phyloP scores from a whole-genome alignment of 2,797 vertebrate genomes.

The Ciconia nigra region DNA sequence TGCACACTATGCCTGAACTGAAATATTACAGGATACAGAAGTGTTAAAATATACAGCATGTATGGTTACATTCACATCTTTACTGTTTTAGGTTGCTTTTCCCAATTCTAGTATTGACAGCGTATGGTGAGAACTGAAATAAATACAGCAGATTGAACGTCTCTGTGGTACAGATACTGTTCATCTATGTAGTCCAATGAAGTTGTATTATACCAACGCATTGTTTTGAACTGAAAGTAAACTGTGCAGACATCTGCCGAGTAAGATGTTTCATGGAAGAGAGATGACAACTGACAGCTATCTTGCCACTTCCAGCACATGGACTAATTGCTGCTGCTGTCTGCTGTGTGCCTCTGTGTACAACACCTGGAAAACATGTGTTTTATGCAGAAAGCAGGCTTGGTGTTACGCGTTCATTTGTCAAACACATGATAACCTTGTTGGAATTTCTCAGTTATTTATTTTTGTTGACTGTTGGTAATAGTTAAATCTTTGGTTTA shows the following conservation, averaged over 20 bases:
- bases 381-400: not conserved
- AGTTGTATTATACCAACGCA: not conserved
- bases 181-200: not conserved
- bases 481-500: not conserved
- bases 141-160: not conserved
- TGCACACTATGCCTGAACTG: not conserved
- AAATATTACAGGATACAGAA: not conserved
- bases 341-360: not conserved
- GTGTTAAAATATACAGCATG: not conserved
- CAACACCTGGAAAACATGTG: not conserved
- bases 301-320: not conserved
- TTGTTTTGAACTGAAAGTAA: not conserved
- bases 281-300: constrained; percentile 4
- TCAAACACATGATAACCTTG: not conserved
- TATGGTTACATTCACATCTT: not conserved
- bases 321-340: constrained; percentile 20
- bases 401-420: not conserved
- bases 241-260: not conserved
- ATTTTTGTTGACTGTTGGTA: not conserved
- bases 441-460: not conserved
- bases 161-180: not conserved
- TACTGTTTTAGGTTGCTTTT: not conserved
- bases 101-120: not conserved
- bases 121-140: not conserved
- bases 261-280: not conserved